phyloP scores from a whole-genome alignment of 2,797 vertebrate species.

The Gorsachius magnificus region DNA sequence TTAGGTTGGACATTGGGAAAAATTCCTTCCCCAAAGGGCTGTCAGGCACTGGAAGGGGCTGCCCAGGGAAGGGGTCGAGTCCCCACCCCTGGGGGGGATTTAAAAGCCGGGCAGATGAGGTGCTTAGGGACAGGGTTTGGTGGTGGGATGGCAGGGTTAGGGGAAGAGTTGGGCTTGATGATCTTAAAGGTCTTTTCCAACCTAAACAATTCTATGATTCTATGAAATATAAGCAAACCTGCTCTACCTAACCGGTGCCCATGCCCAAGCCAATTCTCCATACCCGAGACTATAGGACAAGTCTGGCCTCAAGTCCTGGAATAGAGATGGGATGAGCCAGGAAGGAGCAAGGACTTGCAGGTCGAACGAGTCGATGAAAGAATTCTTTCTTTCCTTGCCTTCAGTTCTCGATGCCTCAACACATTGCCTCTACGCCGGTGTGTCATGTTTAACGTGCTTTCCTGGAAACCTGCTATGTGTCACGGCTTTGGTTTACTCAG shows the following conservation, averaged over 20 bases:
- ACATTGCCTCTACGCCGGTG: not conserved
- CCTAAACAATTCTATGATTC: no score
- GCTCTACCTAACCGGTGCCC: not conserved
- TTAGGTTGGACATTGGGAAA: no score
- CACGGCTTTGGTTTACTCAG: not conserved
- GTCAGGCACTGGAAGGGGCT: no score
- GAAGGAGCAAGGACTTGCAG: not conserved
- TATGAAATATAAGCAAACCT: not conserved
- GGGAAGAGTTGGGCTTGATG: no score
- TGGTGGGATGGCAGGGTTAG: no score
- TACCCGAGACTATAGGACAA: rapidly evolving
- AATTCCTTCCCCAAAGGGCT: no score
- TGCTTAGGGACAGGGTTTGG: no score
- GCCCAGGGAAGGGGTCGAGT: no score
- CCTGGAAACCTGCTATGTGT: not conserved
- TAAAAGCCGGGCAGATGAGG: no score
- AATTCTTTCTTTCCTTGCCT: not conserved
- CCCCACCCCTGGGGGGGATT: no score
- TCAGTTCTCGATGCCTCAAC: not conserved
- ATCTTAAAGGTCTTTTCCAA: no score
- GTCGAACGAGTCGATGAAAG: not conserved
- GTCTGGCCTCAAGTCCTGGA: not conserved
- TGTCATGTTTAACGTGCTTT: not conserved
- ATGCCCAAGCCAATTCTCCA: rapidly evolving
- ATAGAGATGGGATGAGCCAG: not conserved